Evolutionary conservation across 2,888 invertebrate species (phyloP), one percentile per base, ranked within the genome.

Genomic region (Rhogogaster chlorosoma): DNA sequence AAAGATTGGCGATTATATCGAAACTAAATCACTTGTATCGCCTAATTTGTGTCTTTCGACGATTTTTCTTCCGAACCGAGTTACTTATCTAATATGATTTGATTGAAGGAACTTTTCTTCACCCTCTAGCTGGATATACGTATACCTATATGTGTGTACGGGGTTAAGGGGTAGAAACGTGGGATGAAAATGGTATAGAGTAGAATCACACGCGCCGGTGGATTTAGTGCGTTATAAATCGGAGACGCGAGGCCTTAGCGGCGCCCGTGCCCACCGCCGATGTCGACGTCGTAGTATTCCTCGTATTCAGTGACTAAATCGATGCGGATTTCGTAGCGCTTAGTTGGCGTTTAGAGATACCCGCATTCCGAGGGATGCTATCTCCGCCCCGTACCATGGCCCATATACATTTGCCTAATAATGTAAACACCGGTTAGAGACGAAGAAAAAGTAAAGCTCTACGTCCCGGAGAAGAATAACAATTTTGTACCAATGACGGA

Each of bases 401-500:
- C 78, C 45, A 57, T 57, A 78, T 87, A 88, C 89, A 90, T 91
- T 91, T 91, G 89, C 90, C 91, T 91, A 90, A 91, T 91, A 91
- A 90, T 89, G 89, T 90, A 91, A 91, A 90, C 90, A 90, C 77
- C 86, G 38, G 26, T 22, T 36, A 36, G 3, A 22, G 5, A n/a
- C n/a, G n/a, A 78, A 36, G 36, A 78, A 78, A 78, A 57, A 78
- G 38, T 26, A 22, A 57, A 78, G 9, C 75, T 45, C 49, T 26
- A 29, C 53, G 26, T 73, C 73, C 42, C 26, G 29, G 49, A 77
- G 49, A 53, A 49, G 29, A 77, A 49, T 49, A 77, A 77, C 26
- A 77, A 49, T 26, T 49, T 49, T 49, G 18, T 77, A 49, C 2
- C 53, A 49, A 42, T 45, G 22, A 45, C 42, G 15, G 36, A n/a